A percentile compares a stretch with the other conserved stretches of the same genome.
These are phyloP conservation scores for Leucoraja erinaceus DNA, from an alignment of 2,113 vertebrate species.

Conservation along the genomic window DNA sequence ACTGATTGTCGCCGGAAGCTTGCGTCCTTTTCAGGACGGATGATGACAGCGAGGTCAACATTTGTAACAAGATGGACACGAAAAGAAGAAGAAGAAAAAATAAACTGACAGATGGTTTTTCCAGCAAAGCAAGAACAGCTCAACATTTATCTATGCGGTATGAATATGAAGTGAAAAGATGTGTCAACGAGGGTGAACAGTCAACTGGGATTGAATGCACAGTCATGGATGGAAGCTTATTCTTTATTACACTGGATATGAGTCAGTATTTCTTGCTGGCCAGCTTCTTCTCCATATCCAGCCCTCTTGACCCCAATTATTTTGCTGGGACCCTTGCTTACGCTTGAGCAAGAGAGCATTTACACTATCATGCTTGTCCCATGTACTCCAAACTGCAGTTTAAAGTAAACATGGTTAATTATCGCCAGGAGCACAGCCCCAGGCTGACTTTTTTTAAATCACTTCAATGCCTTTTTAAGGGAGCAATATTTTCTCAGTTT, in stretches of 20 bases:
- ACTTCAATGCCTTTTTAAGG: too few species aligned
- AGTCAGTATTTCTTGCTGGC: background rate
- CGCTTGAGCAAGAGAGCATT: background rate
- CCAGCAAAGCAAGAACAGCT: background rate
- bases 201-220: background rate
- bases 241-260: background rate
- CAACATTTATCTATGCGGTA: background rate
- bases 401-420: too few species aligned
- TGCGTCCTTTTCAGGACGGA: too few species aligned
- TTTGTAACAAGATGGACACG: too few species aligned
- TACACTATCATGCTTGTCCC: background rate
- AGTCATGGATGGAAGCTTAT: background rate
- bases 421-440: background rate
- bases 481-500: too few species aligned
- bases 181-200: background rate
- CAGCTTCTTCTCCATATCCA: background rate
- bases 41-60: too few species aligned
- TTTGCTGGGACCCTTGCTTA: background rate
- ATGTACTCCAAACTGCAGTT: too few species aligned
- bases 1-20: too few species aligned
- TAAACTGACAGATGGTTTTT: background rate
- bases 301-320: background rate
- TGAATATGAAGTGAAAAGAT: background rate
- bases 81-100: background rate
- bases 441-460: background rate